Base-by-base conservation (phyloP, 53 echinoderm and acorn worm genomes). In the Crossaster papposus region DNA sequence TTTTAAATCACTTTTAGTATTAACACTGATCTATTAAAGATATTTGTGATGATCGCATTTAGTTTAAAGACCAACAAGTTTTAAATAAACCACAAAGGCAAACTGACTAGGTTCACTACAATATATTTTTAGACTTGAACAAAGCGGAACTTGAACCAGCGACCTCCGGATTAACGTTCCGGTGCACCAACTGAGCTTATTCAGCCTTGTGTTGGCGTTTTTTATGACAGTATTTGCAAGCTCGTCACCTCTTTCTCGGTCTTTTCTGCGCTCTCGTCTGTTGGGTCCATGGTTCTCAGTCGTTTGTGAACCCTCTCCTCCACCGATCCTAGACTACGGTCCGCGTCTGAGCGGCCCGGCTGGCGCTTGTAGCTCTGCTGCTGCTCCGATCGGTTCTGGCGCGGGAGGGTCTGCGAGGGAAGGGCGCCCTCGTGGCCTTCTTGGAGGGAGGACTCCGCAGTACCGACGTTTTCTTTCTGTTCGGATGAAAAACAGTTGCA, bases 381-480 rank as follows among this genome's bases (percentile, higher is more conserved):
- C 70, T 94, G 79, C 31, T 80, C 80, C 10, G 91, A 79, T 31
- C 72, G 82, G 72, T 90, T 86, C 54, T 96, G 91, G 31, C 90
- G 86, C 30, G 89, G 89, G 83, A 93, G 75, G 44, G 91, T 90
- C 68, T 98, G 80, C 9, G 98, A 94, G 65, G 93, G 90, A 8
- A 90, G 78, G 36, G 96, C 89, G 44, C 96, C 98, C 74, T 95
- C 95, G 24, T 98, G 98, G 22, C 98, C 98, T 63, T 94, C 88
- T 35, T 96, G 90, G 63, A 93, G 94, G 15, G 85, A 90, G 14
- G 95, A 88, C 50, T 98, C 96, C 1, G 98, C 91, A 1, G 89
- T 94, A 2, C 98, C 98, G 1, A 93, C 90, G 51, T 90, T 93
- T 24, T 94, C 92, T 82, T 95, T 93, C 95, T 95, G 84, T 72